Evolutionary conservation across 2,888 invertebrate genomes (phyloP).

Genomic region (Aphodius granarius): DNA sequence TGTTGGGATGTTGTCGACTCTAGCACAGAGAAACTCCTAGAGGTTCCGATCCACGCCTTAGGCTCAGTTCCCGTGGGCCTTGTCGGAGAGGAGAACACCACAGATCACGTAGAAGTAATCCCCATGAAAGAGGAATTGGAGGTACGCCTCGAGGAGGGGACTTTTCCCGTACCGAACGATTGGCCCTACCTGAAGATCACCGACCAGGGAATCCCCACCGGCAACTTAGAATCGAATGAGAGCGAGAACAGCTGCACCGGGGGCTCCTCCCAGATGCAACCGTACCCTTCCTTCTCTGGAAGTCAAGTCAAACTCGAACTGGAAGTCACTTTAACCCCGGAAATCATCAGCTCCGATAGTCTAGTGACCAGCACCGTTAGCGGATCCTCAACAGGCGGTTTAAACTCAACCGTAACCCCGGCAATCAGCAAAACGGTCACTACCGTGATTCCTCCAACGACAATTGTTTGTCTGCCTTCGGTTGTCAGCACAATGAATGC

Average conservation of each 20-base stretch:
- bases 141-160: slow-evolving; percentile 57
- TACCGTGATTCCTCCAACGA: slow-evolving; percentile 58
- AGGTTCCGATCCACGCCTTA: slow-evolving; percentile 51
- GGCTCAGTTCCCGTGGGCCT: slow-evolving; percentile 47
- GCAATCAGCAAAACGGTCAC: slow-evolving; percentile 48
- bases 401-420: slow-evolving; percentile 44
- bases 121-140: slow-evolving; percentile 64
- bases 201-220: slow-evolving; percentile 56
- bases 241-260: slow-evolving; percentile 33
- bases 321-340: slow-evolving; percentile 64
- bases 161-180: slow-evolving; percentile 54
- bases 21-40: slow-evolving; percentile 54
- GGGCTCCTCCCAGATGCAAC: slow-evolving; percentile 33
- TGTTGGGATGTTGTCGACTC: slow-evolving; percentile 57
- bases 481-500: slow-evolving; percentile 47
- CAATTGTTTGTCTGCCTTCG: slow-evolving; percentile 57
- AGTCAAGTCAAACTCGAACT: slow-evolving; percentile 59
- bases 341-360: slow-evolving; percentile 58
- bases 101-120: slow-evolving; percentile 54
- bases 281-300: slow-evolving; percentile 45
- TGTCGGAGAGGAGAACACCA: slow-evolving; percentile 42
- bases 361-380: slow-evolving; percentile 59
- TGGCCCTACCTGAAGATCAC: slow-evolving; percentile 55
- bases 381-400: slow-evolving; percentile 37
- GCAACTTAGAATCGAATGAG: slow-evolving; percentile 54